These are phyloP conservation scores for Actinemys pallida DNA, from an alignment of 2,113 vertebrate genomes.

Conservation along the genomic window DNA sequence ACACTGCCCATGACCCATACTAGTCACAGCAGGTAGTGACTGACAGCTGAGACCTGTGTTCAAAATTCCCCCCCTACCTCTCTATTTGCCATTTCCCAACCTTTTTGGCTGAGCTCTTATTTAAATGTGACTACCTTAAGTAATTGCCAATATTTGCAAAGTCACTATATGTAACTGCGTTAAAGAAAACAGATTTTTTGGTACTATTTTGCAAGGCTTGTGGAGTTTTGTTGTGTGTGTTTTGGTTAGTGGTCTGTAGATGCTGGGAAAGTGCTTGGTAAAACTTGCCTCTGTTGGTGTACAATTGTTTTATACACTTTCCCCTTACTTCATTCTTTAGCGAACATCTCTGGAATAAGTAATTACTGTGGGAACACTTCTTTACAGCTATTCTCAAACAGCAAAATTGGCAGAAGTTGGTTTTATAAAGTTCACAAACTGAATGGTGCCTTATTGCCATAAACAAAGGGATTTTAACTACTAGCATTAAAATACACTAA, in stretches of 20 bases:
- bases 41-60: slow-evolving; percentile 53
- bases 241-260: slow-evolving; percentile 19
- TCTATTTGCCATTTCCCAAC: slow-evolving; percentile 52
- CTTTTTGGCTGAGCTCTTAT: slow-evolving; percentile 59
- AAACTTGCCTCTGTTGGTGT: slow-evolving; percentile 69
- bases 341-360: slow-evolving; percentile 86
- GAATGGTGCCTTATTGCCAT: slow-evolving; percentile 85
- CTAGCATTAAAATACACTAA: slow-evolving; percentile 85
- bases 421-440: slow-evolving; percentile 87
- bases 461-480: slow-evolving; percentile 87
- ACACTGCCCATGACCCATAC: slow-evolving; percentile 52
- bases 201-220: slow-evolving; percentile 56
- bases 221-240: neutral
- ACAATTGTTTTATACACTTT: slow-evolving; percentile 83
- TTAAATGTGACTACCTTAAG: slow-evolving; percentile 75
- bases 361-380: slow-evolving; percentile 88
- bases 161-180: slow-evolving; percentile 68
- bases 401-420: slow-evolving; percentile 85
- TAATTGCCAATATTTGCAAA: slow-evolving; percentile 76
- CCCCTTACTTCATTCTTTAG: slow-evolving; percentile 84
- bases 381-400: slow-evolving; percentile 87
- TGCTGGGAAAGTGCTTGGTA: slow-evolving; percentile 71
- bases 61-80: slow-evolving; percentile 43
- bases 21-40: slow-evolving; percentile 68
- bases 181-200: slow-evolving; percentile 62